Evolutionary conservation across 2,113 vertebrate species (phyloP).

Genomic region (Cryptoleucopteryx plumbea): DNA sequence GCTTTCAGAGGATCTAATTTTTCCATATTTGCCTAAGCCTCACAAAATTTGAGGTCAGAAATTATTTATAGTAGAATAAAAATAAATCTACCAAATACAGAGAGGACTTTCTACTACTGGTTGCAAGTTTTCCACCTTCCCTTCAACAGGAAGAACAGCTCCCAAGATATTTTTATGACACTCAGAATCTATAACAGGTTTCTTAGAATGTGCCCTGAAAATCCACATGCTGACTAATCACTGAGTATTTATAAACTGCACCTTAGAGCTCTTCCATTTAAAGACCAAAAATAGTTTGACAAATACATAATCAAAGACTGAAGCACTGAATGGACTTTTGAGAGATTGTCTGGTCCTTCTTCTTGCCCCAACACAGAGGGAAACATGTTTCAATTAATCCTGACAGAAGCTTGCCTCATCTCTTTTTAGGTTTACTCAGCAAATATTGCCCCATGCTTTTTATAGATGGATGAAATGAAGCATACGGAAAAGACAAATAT

Average conservation of each 20-base stretch:
- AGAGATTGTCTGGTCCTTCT: neutral
- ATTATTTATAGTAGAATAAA: neutral
- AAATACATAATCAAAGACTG: neutral
- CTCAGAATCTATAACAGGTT: neutral
- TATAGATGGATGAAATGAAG: neutral
- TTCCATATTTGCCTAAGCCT: neutral
- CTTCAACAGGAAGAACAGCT: neutral
- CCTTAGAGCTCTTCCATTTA: neutral
- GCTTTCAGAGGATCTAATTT: neutral
- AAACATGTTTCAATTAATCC: neutral
- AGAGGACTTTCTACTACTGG: neutral
- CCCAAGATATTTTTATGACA: neutral
- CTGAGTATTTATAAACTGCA: neutral
- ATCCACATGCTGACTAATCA: neutral
- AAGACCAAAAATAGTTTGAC: neutral
- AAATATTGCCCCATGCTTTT: neutral
- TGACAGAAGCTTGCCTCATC: neutral
- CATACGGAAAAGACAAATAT: neutral
- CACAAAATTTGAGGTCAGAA: neutral
- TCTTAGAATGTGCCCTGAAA: neutral
- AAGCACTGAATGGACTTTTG: neutral
- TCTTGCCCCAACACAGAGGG: neutral
- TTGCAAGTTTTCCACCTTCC: neutral
- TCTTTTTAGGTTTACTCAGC: neutral
- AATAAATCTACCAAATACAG: neutral